Conservation (phyloP, 2,888 invertebrate species). For the Smittia sp. region DNA sequence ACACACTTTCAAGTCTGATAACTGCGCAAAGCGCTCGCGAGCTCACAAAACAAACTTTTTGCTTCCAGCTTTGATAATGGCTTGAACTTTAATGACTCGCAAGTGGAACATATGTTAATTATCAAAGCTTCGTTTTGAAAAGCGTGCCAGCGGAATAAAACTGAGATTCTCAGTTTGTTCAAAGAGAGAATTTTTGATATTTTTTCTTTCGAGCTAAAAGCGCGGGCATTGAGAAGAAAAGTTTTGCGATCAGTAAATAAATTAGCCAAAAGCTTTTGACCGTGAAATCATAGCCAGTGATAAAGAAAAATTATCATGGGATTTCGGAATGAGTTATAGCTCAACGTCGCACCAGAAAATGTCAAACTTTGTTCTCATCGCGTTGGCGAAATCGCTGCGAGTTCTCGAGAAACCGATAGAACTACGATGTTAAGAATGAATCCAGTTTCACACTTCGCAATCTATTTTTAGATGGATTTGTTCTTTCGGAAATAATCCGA, state of each 20-base stretch:
- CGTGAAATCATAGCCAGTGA: conserved; percentile 26
- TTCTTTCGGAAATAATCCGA: background rate
- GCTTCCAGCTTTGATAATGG: conserved; percentile 11
- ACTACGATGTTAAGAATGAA: background rate
- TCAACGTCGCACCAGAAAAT: background rate
- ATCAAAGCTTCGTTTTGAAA: background rate
- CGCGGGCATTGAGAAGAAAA: background rate
- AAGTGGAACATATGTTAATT: conserved; percentile 12
- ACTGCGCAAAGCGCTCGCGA: conserved; percentile 7
- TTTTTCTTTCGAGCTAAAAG: background rate
- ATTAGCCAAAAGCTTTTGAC: conserved; percentile 24
- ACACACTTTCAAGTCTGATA: background rate
- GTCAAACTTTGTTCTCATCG: background rate
- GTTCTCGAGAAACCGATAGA: background rate
- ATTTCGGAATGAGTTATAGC: background rate
- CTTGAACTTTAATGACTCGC: conserved; percentile 16
- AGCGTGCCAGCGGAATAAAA: conserved; percentile 10
- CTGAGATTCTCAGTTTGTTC: no score
- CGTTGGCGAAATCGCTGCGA: background rate
- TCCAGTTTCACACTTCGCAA: background rate
- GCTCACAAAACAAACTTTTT: background rate
- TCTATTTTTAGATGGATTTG: background rate
- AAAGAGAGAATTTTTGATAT: conserved; percentile 13
- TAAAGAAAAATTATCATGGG: background rate
- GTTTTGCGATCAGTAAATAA: conserved; percentile 1